phyloP scores from a whole-genome alignment of 2,113 vertebrate species.

The Tenebrosternarchus preto region DNA sequence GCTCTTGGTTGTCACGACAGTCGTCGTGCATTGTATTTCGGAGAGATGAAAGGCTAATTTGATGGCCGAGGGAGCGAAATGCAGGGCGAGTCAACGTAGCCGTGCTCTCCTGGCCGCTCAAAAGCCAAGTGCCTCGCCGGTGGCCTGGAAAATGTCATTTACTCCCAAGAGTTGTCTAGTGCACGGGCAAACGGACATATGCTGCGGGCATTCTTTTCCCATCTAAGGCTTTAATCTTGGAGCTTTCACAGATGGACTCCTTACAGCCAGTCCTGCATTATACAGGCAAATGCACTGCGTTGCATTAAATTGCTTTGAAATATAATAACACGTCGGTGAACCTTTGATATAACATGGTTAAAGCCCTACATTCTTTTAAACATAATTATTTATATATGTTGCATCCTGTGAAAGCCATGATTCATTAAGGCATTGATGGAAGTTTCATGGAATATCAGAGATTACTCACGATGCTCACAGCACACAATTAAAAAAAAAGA shows the following conservation, averaged over 20 bases:
- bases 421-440: too few relatives aligned
- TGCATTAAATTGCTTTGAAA: too few relatives aligned
- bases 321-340: too few relatives aligned
- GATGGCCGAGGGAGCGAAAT: constrained; percentile 20
- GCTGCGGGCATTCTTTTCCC: background rate
- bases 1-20: constrained; percentile 33
- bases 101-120: background rate
- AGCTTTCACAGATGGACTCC: background rate
- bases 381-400: too few relatives aligned
- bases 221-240: background rate
- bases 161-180: background rate
- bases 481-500: too few relatives aligned
- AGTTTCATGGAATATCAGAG: too few relatives aligned
- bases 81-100: constrained; percentile 30
- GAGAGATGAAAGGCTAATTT: constrained; percentile 47
- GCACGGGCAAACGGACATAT: background rate
- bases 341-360: background rate
- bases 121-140: constrained; percentile 6
- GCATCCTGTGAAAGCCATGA: too few relatives aligned
- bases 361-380: too few relatives aligned
- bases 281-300: too few relatives aligned
- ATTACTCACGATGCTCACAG: too few relatives aligned
- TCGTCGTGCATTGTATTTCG: background rate
- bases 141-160: constrained; percentile 10
- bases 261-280: background rate